Evolutionary conservation across 2,888 invertebrate species (phyloP), one percentile per base, ranked within the genome.

Genomic region (Thecocarcelia acutangulata): DNA sequence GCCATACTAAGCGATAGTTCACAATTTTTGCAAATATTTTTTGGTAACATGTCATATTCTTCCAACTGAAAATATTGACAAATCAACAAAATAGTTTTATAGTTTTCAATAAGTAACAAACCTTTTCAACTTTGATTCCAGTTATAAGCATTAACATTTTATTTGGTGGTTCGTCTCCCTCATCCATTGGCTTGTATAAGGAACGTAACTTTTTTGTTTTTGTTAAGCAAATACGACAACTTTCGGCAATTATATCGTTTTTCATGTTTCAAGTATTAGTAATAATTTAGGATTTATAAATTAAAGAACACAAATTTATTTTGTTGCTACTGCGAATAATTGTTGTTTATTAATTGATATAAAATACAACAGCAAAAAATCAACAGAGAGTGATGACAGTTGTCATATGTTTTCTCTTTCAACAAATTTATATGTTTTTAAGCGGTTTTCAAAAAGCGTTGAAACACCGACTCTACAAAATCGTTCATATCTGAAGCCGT

Each of bases 1-100:
- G 89, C 89, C 86, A 90, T 86, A 64, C 87, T 90, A 0, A 90
- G 84, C 12, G 89, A 87, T 5, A 89, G 84, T 68, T 89, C 89
- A 84, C 89, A 90, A 12, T 84, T 84, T 69, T 86, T 88, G 61
- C 89, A 90, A 66, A 90, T 90, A 13, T 85, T 85, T 40, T 88
- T 86, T 6, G 89, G 89, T n/a, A 89, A 83, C 33, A 84, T 84
- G 11, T 86, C 86, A 37, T 84, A 84, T 3, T 84, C 85, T 75
- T 87, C 61, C 12, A 61, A 17, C 83, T 82, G 37, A 1, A 68
- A 59, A 12, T 12, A 56, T 59, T 9, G 21, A 59, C 8, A 66
- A 33, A 33, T 33, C 6, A 54, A 8, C 12, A 52, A 28, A 56
- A 37, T 33, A 59, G n/a, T n/a, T 59, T 6, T 42, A 21, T 11